These are phyloP conservation scores for Macropodus opercularis DNA, from an alignment of 2,797 vertebrate genomes.

Conservation along the genomic window DNA sequence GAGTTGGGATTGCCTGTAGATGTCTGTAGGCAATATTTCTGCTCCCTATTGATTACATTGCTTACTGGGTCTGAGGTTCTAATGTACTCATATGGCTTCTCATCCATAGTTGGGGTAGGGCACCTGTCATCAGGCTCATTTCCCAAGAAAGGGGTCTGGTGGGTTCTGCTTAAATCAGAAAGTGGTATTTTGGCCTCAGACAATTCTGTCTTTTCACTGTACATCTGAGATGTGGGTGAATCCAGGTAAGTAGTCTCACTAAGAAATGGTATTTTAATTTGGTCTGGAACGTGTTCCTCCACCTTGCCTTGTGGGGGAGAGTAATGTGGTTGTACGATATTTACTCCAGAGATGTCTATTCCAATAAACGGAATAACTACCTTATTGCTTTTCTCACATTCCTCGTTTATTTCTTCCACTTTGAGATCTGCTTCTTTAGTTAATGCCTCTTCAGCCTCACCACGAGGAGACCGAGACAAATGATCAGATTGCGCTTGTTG, in stretches of 20 bases:
- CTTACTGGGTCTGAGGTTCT: slow-evolving; percentile 17
- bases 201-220: slow-evolving; percentile 8
- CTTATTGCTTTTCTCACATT: slow-evolving; percentile 8
- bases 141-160: not conserved
- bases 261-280: slow-evolving; percentile 26
- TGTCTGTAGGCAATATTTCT: slow-evolving; percentile 2
- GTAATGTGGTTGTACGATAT: slow-evolving; percentile 8
- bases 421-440: slow-evolving; percentile 3
- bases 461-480: slow-evolving; percentile 9
- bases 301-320: slow-evolving; percentile 1
- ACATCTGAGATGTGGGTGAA: slow-evolving; percentile 3
- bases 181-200: slow-evolving; percentile 13
- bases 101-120: slow-evolving; percentile 76
- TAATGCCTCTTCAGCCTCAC: slow-evolving; percentile 17
- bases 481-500: slow-evolving; percentile 16
- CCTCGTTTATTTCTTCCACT: slow-evolving; percentile 3
- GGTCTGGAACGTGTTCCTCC: slow-evolving; percentile 24
- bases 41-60: slow-evolving; percentile 25
- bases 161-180: slow-evolving; percentile 29
- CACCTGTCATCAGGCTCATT: slow-evolving; percentile 52
- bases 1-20: not conserved
- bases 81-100: slow-evolving; percentile 49
- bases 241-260: slow-evolving; percentile 10
- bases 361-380: slow-evolving; percentile 46
- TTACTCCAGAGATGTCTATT: slow-evolving; percentile 18